These are phyloP conservation scores for Aphidoletes aphidimyza DNA, from an alignment of 2,888 invertebrate species.

Conservation along the genomic window DNA sequence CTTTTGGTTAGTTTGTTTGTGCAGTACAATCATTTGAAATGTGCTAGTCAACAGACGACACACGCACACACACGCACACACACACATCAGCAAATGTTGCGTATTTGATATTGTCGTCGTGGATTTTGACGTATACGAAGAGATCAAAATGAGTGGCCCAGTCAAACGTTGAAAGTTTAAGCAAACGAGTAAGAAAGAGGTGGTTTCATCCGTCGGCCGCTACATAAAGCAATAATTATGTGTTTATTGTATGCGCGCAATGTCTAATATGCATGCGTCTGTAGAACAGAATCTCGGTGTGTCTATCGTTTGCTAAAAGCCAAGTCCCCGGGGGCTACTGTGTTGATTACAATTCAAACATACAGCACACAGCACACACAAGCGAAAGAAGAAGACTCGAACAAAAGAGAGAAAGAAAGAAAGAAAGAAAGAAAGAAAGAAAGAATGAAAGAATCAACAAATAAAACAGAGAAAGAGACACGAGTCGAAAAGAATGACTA, in stretches of 20 bases:
- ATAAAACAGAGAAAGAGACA: neutral
- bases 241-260: neutral
- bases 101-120: neutral
- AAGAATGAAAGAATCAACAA: neutral
- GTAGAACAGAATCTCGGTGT: too few species aligned
- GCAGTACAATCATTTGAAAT: too few species aligned
- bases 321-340: too few species aligned
- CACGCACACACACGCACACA: too few species aligned
- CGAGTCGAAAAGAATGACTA: neutral
- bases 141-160: neutral
- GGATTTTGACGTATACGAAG: neutral
- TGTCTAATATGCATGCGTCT: neutral
- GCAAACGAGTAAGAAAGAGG: constrained; percentile 32
- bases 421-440: neutral
- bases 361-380: too few species aligned
- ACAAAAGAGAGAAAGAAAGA: too few species aligned
- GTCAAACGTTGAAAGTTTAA: neutral
- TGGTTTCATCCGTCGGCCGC: constrained; percentile 41
- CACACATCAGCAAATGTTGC: too few species aligned
- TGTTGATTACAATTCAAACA: too few species aligned
- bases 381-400: too few species aligned
- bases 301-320: too few species aligned
- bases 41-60: too few species aligned
- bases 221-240: neutral
- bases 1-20: too few species aligned